phyloP scores from a whole-genome alignment of 1,140 invertebrate genomes.

The Macrotrachela quadricornifera region DNA sequence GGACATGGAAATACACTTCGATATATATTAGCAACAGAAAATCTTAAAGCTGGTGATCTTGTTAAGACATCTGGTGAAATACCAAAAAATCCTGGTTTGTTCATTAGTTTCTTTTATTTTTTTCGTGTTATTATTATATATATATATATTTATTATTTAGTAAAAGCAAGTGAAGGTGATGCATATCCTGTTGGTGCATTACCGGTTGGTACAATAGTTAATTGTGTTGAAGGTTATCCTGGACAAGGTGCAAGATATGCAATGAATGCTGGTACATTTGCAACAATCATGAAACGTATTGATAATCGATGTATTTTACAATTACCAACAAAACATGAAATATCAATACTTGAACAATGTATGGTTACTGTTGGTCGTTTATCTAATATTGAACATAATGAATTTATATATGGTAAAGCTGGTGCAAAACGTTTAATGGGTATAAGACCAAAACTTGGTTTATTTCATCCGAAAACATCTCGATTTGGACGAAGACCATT shows the following conservation, averaged over 20 bases:
- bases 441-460: conserved; percentile 64
- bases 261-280: conserved; percentile 55
- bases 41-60: conserved; percentile 78
- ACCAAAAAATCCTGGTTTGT: conserved; percentile 47
- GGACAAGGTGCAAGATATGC: conserved; percentile 50
- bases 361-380: conserved; percentile 74
- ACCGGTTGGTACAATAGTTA: conserved; percentile 55
- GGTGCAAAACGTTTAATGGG: conserved; percentile 34
- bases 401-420: conserved; percentile 2
- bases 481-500: conserved; percentile 64
- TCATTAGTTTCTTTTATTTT: no score
- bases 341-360: conserved; percentile 53
- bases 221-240: conserved; percentile 56
- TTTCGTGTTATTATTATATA: no score
- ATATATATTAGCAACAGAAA: conserved; percentile 68
- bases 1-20: conserved; percentile 47
- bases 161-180: conserved; percentile 67
- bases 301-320: conserved; percentile 51
- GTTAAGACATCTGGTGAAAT: conserved; percentile 60
- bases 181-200: conserved; percentile 79
- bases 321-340: conserved; percentile 50
- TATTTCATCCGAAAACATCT: conserved; percentile 74
- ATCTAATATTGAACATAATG: conserved; percentile 52
- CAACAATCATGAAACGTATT: conserved; percentile 48
- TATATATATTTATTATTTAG: conserved; percentile 22